Percentiles rank a stretch among this genome's conserved stretches.
These are phyloP conservation scores for Periplaneta americana DNA, from an alignment of 1,140 invertebrate species.

Conservation along the genomic window DNA sequence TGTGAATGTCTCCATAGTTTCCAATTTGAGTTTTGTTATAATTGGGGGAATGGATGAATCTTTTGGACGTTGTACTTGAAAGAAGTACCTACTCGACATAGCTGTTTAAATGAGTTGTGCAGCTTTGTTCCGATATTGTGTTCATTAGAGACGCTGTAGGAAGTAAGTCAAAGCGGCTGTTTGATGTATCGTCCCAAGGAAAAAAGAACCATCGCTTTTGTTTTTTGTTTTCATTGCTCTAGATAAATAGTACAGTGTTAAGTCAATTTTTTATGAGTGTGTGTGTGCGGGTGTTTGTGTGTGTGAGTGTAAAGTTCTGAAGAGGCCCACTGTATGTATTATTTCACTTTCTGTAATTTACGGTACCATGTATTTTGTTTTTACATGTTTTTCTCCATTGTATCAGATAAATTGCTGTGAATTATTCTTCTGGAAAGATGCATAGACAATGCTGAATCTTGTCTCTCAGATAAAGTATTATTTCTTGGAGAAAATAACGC, in stretches of 20 bases:
- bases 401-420: not conserved
- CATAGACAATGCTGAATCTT: not conserved
- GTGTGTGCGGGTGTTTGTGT: not conserved
- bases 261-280: not conserved
- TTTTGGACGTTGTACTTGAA: slow-evolving; percentile 1
- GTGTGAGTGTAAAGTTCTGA: not conserved
- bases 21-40: slow-evolving; percentile 4
- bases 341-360: not conserved
- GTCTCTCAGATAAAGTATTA: not conserved
- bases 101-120: slow-evolving; percentile 9
- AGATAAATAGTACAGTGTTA: not conserved
- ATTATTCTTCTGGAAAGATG: not conserved
- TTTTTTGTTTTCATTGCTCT: not conserved
- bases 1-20: slow-evolving; percentile 9
- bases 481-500: not conserved
- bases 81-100: not conserved
- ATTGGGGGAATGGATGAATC: not conserved
- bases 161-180: not conserved
- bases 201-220: not conserved
- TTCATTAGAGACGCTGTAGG: not conserved
- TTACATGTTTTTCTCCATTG: not conserved
- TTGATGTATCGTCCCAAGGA: not conserved
- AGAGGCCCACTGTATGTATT: not conserved
- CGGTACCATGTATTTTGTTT: not conserved
- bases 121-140: slow-evolving; percentile 14